A percentile compares a stretch with the other conserved stretches of the same genome.
Conservation (phyloP, 2,113 vertebrate species). For the Tringa solitaria region DNA sequence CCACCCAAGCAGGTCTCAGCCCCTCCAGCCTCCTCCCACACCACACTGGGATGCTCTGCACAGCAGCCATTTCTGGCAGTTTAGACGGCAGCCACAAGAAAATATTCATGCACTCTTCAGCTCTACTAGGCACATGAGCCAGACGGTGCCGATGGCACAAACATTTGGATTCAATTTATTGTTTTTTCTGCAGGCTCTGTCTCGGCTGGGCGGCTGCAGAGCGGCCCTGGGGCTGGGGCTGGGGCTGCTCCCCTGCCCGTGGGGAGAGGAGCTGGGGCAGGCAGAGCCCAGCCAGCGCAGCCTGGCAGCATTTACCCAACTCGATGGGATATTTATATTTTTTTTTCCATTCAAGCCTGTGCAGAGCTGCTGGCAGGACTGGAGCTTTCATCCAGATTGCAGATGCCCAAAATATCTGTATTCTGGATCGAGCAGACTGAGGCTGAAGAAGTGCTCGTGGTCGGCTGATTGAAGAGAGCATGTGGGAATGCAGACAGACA, state of each 20-base stretch:
- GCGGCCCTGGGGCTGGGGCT: neutral
- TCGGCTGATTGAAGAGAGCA: neutral
- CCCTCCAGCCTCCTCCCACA: neutral
- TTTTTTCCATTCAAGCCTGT: neutral
- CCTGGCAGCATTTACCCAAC: neutral
- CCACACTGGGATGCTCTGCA: neutral
- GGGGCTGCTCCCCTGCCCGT: neutral
- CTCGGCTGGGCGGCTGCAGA: neutral
- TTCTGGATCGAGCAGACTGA: neutral
- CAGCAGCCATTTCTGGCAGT: neutral
- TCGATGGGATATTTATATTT: neutral
- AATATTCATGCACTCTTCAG: neutral
- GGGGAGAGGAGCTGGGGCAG: neutral
- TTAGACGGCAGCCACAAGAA: neutral
- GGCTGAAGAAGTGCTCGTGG: neutral
- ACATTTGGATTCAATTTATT: slow-evolving; percentile 9
- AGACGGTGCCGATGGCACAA: neutral
- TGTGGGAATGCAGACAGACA: neutral
- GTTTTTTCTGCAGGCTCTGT: neutral
- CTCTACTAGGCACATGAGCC: neutral
- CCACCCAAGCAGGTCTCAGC: neutral
- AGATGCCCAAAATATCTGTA: slow-evolving; percentile 29
- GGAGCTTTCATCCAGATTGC: neutral
- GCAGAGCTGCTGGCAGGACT: neutral
- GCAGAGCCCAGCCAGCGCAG: neutral